Evolutionary conservation across 2,888 invertebrate species (phyloP).

Genomic region (Drosophila silvestris): DNA sequence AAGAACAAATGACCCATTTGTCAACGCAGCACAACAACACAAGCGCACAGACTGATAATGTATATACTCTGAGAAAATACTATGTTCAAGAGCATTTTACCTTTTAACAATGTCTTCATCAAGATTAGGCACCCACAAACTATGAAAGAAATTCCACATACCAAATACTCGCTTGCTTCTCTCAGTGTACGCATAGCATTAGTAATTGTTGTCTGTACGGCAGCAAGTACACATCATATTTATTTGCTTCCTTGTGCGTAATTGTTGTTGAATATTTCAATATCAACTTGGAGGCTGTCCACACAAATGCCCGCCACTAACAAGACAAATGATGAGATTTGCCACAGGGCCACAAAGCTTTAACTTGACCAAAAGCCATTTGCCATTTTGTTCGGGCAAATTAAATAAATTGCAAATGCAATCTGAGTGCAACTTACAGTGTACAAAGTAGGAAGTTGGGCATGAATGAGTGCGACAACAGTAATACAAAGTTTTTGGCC

Average conservation of each 20-base stretch:
- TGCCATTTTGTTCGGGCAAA: slow-evolving; percentile 45
- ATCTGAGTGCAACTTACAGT: slow-evolving; percentile 30
- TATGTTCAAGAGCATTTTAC: neutral
- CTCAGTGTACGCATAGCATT: slow-evolving; percentile 8
- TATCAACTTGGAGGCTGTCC: slow-evolving; percentile 40
- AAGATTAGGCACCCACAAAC: neutral
- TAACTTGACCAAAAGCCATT: slow-evolving; percentile 41
- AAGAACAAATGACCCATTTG: slow-evolving; percentile 39
- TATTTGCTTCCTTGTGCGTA: slow-evolving; percentile 28
- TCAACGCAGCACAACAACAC: slow-evolving; percentile 10
- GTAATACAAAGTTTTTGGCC: slow-evolving; percentile 22
- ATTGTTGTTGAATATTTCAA: slow-evolving; percentile 70
- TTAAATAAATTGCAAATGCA: slow-evolving; percentile 66
- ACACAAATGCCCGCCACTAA: slow-evolving; percentile 14
- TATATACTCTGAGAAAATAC: slow-evolving; percentile 1
- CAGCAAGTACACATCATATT: neutral
- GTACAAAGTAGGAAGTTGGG: neutral
- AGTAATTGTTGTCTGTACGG: slow-evolving; percentile 2
- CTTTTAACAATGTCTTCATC: neutral
- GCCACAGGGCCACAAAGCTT: slow-evolving; percentile 29
- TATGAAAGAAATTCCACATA: too few relatives aligned
- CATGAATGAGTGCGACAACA: neutral
- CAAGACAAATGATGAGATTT: slow-evolving; percentile 62
- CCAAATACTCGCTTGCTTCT: neutral
- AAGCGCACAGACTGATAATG: neutral